Percentiles rank a stretch among this genome's conserved stretches.
Conservation (phyloP, 2,888 invertebrate genomes). For the Ligdia adustata region DNA sequence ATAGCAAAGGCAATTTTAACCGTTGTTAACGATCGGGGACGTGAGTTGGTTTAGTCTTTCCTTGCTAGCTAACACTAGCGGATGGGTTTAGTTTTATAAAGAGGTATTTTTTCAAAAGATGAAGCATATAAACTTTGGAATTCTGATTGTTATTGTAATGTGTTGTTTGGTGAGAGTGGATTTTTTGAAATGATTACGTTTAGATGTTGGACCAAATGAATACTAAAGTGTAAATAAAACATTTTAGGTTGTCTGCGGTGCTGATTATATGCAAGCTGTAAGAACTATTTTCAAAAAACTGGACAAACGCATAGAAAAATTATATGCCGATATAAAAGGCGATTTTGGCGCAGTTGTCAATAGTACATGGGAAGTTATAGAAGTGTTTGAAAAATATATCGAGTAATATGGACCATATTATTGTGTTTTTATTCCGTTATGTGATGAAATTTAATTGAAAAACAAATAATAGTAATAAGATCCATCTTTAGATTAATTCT, state of each 20-base stretch:
- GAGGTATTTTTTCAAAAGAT: constrained; percentile 4
- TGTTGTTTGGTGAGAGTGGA: constrained; percentile 21
- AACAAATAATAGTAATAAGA: too few relatives aligned
- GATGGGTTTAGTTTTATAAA: neutral
- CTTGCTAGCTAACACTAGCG: constrained; percentile 4
- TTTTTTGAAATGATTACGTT: neutral
- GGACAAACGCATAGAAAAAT: constrained; percentile 15
- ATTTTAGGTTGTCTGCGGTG: constrained; percentile 20
- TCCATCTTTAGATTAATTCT: too few relatives aligned
- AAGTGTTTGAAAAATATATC: constrained; percentile 14
- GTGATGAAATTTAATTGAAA: too few relatives aligned
- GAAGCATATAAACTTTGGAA: constrained; percentile 9
- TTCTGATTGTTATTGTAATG: constrained; percentile 6
- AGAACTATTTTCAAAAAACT: constrained; percentile 17
- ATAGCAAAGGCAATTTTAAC: constrained; percentile 29
- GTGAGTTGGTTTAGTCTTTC: constrained; percentile 10
- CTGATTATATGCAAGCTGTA: constrained; percentile 10
- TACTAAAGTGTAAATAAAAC: neutral
- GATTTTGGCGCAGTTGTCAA: constrained; percentile 19
- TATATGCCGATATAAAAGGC: constrained; percentile 17
- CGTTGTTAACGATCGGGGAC: constrained; percentile 20
- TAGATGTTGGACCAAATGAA: neutral
- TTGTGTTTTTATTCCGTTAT: too few relatives aligned
- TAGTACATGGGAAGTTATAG: constrained; percentile 18
- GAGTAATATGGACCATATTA: too few relatives aligned